A percentile compares a stretch with the other conserved stretches of the same genome.
Conservation (phyloP, 2,797 vertebrate species). For the Sitta carolinensis region DNA sequence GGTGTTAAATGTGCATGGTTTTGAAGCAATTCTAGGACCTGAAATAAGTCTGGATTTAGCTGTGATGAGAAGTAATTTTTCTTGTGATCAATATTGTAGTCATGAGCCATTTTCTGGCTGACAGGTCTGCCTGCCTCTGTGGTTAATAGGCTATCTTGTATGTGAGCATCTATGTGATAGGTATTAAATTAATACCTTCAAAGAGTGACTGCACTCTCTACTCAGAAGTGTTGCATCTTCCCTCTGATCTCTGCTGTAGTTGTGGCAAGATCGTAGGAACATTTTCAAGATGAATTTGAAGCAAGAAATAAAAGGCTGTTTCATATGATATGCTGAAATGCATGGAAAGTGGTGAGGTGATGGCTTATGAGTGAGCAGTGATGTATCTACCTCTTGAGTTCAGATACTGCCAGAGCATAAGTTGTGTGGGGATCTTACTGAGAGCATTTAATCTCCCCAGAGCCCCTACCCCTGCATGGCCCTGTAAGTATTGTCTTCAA, state of each 20-base stretch:
- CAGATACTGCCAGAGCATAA: not conserved
- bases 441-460: not conserved
- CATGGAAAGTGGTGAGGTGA: not conserved
- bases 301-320: not conserved
- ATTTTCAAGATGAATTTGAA: not conserved
- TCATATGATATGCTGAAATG: not conserved
- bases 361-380: rapidly evolving
- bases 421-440: not conserved
- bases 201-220: not conserved
- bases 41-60: not conserved
- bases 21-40: not conserved
- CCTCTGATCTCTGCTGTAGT: not conserved
- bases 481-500: not conserved
- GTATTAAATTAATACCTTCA: not conserved
- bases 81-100: not conserved
- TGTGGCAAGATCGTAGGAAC: not conserved
- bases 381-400: not conserved
- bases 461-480: not conserved
- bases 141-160: not conserved
- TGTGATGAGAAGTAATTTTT: not conserved
- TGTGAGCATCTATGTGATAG: not conserved
- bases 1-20: not conserved
- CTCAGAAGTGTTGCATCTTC: not conserved
- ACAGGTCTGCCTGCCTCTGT: not conserved
- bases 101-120: not conserved